Evolutionary conservation across 1,140 invertebrate species (phyloP), one percentile per base, ranked within the genome.

Genomic region (Pomacea maculata): DNA sequence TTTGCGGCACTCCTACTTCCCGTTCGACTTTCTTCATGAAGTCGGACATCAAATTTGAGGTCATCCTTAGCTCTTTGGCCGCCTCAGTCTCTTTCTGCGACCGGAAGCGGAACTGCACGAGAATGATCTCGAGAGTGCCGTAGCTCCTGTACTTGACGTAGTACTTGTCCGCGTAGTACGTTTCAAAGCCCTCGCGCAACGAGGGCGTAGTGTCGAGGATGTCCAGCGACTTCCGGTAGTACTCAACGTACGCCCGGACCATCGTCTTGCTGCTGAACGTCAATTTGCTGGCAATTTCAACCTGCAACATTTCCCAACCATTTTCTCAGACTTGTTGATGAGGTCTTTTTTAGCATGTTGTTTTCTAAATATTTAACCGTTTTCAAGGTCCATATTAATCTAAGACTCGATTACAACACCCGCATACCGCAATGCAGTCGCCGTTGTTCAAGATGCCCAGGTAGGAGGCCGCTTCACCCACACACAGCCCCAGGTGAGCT

Each of bases 341-440:
- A 45, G 34, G 5, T 61, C 57, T 61, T 61, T 61, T 61, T 61
- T 61, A 0, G 57, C 57, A 61, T 6, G 34, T 45, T 45, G 34
- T 45, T 45, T 45, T 45, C 34, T 45, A 45, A 45, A 45, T 45
- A 45, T 25, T 25, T 0, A 25, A 25, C n/a, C n/a, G n/a, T 6
- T 45, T 45, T 45, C 34, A 45, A 45, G 34, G 34, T 45, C 6
- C 34, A 45, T 45, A 45, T 45, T 45, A 0, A 45, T 45, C 34
- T 45, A 25, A 25, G 34, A 45, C 34, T 45, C 34, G 6, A 45
- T 45, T 45, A 45, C 34, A 45, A 6, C 2, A 45, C 34, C 34
- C 6, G 34, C 86, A 83, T 79, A 87, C 86, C 8, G 86, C 86
- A 19, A 87, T 78, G 71, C 87, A 86, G 29, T 87, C 87, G 4